phyloP scores from a whole-genome alignment of 2,113 vertebrate species.

The Lagopus leucura region DNA sequence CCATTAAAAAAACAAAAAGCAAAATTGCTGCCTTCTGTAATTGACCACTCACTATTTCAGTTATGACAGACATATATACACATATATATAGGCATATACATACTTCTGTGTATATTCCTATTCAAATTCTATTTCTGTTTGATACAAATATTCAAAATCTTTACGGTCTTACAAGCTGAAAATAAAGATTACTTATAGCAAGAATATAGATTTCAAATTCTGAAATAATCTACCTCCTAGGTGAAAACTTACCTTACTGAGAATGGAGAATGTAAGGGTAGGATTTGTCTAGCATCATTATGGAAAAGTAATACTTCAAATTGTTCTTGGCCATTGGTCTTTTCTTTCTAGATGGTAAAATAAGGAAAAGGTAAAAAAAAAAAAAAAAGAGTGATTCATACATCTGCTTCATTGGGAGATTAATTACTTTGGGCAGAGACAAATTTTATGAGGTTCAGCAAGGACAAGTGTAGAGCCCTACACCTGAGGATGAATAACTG shows the following conservation, averaged over 20 bases:
- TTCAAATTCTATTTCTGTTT: neutral
- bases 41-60: neutral
- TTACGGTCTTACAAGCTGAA: neutral
- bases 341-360: neutral
- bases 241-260: neutral
- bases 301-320: neutral
- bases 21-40: neutral
- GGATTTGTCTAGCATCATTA: neutral
- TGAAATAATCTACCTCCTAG: neutral
- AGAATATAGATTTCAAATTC: neutral
- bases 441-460: too few species aligned
- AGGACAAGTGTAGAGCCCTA: too few species aligned
- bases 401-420: neutral
- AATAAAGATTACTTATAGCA: neutral
- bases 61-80: neutral
- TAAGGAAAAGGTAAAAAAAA: neutral
- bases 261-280: neutral
- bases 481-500: too few species aligned
- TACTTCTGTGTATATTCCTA: neutral
- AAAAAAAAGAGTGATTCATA: neutral
- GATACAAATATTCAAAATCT: neutral
- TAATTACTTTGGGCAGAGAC: neutral
- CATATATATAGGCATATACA: too few species aligned
- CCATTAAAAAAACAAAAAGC: neutral
- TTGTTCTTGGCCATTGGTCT: fast-evolving